Evolutionary conservation across 2,113 vertebrate genomes (phyloP).

Genomic region (Rhabdornis inornatus): DNA sequence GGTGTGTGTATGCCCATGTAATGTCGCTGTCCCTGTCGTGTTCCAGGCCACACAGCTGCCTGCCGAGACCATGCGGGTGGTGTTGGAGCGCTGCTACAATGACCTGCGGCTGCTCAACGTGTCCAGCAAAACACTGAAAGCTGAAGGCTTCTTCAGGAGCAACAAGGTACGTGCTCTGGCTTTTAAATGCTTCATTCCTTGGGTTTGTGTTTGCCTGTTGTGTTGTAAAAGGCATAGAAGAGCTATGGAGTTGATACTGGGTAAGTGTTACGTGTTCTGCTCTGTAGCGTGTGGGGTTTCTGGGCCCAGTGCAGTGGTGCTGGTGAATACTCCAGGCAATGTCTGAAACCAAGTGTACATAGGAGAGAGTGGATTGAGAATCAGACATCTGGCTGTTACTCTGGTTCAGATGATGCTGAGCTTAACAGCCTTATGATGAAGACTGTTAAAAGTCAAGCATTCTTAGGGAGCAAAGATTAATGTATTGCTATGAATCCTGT

Average conservation of each 20-base stretch:
- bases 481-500: not conserved
- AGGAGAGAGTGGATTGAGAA: not conserved
- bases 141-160: conserved; percentile 97
- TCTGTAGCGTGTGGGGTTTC: not conserved
- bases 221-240: not conserved
- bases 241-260: not conserved
- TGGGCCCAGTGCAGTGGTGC: not conserved
- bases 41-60: conserved; percentile 82
- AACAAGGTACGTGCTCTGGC: conserved; percentile 83
- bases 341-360: not conserved
- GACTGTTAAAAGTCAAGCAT: not conserved
- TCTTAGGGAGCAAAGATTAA: not conserved
- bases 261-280: accelerated
- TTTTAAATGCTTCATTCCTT: not conserved
- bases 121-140: conserved; percentile 93
- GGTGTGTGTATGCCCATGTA: accelerated
- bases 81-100: conserved; percentile 97
- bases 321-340: accelerated
- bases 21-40: accelerated
- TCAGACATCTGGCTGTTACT: not conserved
- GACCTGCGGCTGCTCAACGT: conserved; percentile 90
- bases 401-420: not conserved
- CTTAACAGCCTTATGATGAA: not conserved
- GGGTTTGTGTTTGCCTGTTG: not conserved
- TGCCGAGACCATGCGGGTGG: conserved; percentile 90